phyloP scores from a whole-genome alignment of 2,888 invertebrate genomes.

The Temnothorax ravouxi region DNA sequence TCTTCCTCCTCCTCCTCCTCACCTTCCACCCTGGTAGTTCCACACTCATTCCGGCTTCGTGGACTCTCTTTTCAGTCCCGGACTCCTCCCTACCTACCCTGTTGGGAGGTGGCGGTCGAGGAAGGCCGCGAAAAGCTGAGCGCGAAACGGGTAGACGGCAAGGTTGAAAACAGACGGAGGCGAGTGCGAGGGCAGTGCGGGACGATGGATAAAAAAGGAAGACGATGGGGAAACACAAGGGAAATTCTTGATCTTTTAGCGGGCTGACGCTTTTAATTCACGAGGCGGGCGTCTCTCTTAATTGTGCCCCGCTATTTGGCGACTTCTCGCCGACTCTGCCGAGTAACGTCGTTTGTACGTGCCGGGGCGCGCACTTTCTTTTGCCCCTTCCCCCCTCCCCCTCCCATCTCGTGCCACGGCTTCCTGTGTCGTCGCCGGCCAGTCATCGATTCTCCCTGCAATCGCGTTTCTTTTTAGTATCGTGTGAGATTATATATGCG shows the following conservation, averaged over 20 bases:
- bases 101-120: constrained; percentile 42
- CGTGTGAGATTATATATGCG: background rate
- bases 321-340: constrained; percentile 55
- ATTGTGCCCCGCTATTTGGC: constrained; percentile 71
- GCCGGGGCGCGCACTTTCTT: background rate
- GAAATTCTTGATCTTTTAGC: constrained; percentile 82
- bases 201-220: constrained; percentile 57
- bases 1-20: constrained; percentile 12
- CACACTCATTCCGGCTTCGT: constrained; percentile 36
- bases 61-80: constrained; percentile 23
- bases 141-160: constrained; percentile 16
- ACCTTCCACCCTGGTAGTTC: background rate
- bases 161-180: constrained; percentile 41
- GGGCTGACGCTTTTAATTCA: constrained; percentile 81
- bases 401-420: no score
- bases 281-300: constrained; percentile 78
- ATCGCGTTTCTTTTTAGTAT: constrained; percentile 12
- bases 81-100: background rate
- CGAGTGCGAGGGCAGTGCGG: constrained; percentile 1
- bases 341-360: constrained; percentile 48
- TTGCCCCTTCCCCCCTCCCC: no score
- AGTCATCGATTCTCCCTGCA: constrained; percentile 13
- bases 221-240: constrained; percentile 70
- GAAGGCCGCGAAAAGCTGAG: constrained; percentile 62
- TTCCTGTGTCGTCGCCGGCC: constrained; percentile 14